phyloP scores from a whole-genome alignment of 2,797 vertebrate genomes.

The Onychomys torridus region DNA sequence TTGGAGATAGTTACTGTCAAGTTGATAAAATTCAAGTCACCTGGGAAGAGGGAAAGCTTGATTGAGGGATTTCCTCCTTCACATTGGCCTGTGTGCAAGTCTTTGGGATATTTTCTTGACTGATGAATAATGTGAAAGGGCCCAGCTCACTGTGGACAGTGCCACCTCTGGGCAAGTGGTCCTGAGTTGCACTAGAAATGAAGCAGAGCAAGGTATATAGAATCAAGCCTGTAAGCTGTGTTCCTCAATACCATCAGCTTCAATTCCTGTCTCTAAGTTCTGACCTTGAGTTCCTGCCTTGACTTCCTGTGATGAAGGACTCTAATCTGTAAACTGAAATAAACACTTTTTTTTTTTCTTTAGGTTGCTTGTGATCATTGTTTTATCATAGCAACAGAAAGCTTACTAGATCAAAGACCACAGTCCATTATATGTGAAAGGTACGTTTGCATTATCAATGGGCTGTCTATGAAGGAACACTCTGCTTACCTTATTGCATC shows the following conservation, averaged over 20 bases:
- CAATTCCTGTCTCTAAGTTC: neutral
- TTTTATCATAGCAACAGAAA: neutral
- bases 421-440: neutral
- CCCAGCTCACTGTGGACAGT: neutral
- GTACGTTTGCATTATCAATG: neutral
- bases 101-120: neutral
- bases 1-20: neutral
- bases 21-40: neutral
- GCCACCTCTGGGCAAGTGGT: neutral
- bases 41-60: neutral
- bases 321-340: neutral
- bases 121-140: neutral
- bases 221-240: neutral
- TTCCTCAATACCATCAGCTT: neutral
- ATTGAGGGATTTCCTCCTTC: neutral
- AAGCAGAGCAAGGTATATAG: neutral
- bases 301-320: neutral
- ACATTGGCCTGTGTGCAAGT: neutral
- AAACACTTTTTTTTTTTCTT: neutral
- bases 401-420: neutral
- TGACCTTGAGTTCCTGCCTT: neutral
- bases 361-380: neutral
- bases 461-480: neutral
- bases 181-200: neutral
- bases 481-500: neutral